Conservation (phyloP, 2,888 invertebrate species). For the Ornithoptera alexandrae region DNA sequence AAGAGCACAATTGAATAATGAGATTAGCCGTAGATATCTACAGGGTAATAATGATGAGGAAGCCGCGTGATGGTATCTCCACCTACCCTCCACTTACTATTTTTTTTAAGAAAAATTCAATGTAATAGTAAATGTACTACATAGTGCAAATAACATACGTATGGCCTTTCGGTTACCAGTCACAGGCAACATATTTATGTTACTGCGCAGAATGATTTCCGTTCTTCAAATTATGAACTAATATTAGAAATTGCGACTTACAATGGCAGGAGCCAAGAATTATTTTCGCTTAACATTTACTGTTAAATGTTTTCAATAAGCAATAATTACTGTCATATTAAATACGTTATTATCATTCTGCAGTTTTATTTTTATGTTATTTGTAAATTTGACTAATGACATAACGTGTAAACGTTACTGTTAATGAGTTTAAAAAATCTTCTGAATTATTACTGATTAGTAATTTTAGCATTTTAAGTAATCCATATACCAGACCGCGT, state of each 20-base stretch:
- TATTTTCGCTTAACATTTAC: constrained; percentile 16
- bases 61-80: no score
- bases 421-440: no score
- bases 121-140: no score
- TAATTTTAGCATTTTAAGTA: constrained; percentile 42
- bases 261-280: constrained; percentile 32
- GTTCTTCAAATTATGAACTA: constrained; percentile 48
- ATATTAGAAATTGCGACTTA: constrained; percentile 43
- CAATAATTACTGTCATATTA: background rate
- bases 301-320: background rate
- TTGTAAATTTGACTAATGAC: background rate
- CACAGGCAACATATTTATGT: constrained; percentile 4
- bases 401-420: no score
- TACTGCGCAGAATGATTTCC: constrained; percentile 44
- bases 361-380: background rate
- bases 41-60: no score
- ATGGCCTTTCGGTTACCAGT: background rate
- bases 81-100: no score
- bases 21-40: no score
- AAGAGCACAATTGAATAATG: no score
- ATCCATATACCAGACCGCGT: constrained; percentile 50
- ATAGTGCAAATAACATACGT: background rate
- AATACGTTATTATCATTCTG: background rate
- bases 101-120: no score
- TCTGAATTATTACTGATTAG: background rate